These are phyloP conservation scores for Lagodon rhomboides DNA, from an alignment of 2,797 vertebrate genomes.

Conservation along the genomic window DNA sequence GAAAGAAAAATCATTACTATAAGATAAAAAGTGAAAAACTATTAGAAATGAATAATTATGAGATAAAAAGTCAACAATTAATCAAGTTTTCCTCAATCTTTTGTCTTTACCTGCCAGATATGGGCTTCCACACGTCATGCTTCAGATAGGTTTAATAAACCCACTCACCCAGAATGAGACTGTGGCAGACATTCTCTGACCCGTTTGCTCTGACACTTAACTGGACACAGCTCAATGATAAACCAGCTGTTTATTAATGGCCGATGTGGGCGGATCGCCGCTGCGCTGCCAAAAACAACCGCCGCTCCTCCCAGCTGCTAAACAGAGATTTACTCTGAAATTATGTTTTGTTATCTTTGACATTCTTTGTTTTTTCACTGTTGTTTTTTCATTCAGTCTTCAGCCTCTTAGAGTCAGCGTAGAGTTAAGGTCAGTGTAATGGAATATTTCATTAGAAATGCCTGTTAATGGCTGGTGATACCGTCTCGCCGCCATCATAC, in stretches of 20 bases:
- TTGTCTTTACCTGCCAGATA: too few relatives aligned
- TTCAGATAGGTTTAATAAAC: neutral
- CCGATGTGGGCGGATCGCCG: conserved; percentile 31
- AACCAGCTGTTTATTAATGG: conserved; percentile 66
- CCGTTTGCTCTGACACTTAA: conserved; percentile 44
- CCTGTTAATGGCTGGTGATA: conserved; percentile 1
- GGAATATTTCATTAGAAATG: conserved; percentile 31
- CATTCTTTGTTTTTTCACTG: conserved; percentile 57
- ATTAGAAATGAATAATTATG: too few relatives aligned
- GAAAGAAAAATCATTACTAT: too few relatives aligned
- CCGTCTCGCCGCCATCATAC: neutral
- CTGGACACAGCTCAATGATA: conserved; percentile 50
- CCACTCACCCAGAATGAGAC: conserved; percentile 1
- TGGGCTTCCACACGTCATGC: neutral
- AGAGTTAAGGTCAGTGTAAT: conserved; percentile 38
- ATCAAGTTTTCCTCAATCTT: too few relatives aligned
- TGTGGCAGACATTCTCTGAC: conserved; percentile 34
- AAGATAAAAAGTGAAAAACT: too few relatives aligned
- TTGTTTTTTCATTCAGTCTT: conserved; percentile 63
- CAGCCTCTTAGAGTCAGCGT: conserved; percentile 26
- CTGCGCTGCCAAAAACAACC: conserved; percentile 68
- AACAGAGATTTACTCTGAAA: conserved; percentile 59
- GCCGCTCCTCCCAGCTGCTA: conserved; percentile 41
- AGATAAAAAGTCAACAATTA: too few relatives aligned
- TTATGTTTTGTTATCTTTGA: conserved; percentile 57